These are phyloP conservation scores for Pollimyrus isidori DNA, from an alignment of 2,113 vertebrate species.

Conservation along the genomic window DNA sequence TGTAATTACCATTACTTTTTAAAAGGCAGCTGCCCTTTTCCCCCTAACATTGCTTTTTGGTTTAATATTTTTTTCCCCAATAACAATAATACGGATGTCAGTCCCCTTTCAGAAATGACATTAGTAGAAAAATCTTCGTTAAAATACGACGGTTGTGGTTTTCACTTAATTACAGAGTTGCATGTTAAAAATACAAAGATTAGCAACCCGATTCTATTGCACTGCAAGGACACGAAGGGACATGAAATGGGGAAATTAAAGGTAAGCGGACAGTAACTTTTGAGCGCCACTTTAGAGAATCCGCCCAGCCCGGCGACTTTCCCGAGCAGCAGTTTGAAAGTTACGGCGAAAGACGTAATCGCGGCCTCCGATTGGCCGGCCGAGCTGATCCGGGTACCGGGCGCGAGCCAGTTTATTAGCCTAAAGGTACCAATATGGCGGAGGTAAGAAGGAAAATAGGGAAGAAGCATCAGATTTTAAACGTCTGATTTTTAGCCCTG, in stretches of 20 bases:
- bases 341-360: conserved; percentile 47
- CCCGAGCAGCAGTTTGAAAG: conserved; percentile 29
- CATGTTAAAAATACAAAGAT: background rate
- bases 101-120: background rate
- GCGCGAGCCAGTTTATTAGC: conserved; percentile 75
- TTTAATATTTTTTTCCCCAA: background rate
- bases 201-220: background rate
- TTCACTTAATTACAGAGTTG: background rate
- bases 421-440: conserved; percentile 96
- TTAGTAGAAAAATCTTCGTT: background rate
- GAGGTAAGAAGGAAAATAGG: conserved; percentile 89
- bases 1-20: background rate
- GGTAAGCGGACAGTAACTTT: background rate
- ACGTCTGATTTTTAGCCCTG: conserved; percentile 48
- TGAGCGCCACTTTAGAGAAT: background rate
- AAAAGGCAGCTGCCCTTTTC: background rate
- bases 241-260: background rate
- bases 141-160: background rate
- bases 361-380: conserved; percentile 69
- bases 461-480: conserved; percentile 65
- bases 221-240: background rate
- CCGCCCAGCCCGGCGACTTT: background rate
- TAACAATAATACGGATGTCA: background rate
- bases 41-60: background rate
- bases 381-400: conserved; percentile 80